phyloP scores from a whole-genome alignment of 2,888 invertebrate species.

The Leucophenga montana region DNA sequence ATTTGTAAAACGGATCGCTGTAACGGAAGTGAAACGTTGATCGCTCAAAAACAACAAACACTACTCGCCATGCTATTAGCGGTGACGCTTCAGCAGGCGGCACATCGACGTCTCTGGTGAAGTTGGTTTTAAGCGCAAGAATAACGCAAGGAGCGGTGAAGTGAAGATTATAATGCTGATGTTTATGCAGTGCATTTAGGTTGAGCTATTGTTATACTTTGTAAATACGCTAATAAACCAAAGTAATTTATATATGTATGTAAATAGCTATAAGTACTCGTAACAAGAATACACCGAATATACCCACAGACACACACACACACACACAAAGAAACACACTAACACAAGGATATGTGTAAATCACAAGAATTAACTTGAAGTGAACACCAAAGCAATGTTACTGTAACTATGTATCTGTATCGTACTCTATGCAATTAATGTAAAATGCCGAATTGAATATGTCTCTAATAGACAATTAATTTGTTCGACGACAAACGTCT shows the following conservation, averaged over 20 bases:
- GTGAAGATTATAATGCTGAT: constrained; percentile 27
- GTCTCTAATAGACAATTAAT: too few species aligned
- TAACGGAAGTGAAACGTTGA: constrained; percentile 59
- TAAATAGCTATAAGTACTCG: too few species aligned
- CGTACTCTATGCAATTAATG: too few species aligned
- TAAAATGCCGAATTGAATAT: too few species aligned
- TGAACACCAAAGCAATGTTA: constrained; percentile 24
- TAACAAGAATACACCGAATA: too few species aligned
- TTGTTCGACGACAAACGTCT: too few species aligned
- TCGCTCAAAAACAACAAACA: constrained; percentile 39
- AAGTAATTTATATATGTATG: too few species aligned
- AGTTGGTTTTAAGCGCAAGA: constrained; percentile 1
- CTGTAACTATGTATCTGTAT: neutral
- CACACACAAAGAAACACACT: too few species aligned
- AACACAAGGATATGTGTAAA: too few species aligned
- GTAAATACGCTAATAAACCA: neutral
- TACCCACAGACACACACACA: too few species aligned
- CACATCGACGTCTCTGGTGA: constrained; percentile 20
- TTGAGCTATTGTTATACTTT: constrained; percentile 44
- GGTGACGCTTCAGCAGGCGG: neutral
- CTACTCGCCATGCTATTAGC: constrained; percentile 15
- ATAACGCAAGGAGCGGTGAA: constrained; percentile 5
- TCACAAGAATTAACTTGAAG: too few species aligned
- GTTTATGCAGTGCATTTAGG: constrained; percentile 51
- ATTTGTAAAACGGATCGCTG: constrained; percentile 68